phyloP scores from a whole-genome alignment of 2,113 vertebrate genomes.

The Rhynchopsitta pachyrhyncha region DNA sequence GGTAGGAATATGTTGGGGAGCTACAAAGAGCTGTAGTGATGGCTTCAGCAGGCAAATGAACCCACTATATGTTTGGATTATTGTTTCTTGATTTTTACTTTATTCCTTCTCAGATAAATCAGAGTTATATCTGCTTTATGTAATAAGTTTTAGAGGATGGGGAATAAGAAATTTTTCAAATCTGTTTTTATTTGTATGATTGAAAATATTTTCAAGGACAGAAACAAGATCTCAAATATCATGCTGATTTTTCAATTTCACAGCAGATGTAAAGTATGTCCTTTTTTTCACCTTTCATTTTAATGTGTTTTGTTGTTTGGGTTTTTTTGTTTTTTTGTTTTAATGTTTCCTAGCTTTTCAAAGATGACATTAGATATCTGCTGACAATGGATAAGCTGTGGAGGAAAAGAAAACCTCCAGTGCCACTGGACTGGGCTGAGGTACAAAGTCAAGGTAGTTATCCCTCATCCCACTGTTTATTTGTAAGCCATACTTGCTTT shows the following conservation, averaged over 20 bases:
- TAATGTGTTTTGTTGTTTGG: background rate
- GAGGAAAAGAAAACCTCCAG: slow-evolving; percentile 95
- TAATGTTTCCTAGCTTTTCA: slow-evolving; percentile 85
- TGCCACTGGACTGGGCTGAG: slow-evolving; percentile 90
- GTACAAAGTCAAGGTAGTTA: slow-evolving; percentile 84
- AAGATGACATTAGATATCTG: slow-evolving; percentile 95
- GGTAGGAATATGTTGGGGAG: background rate
- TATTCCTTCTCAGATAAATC: background rate
- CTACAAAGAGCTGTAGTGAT: background rate
- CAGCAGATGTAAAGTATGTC: background rate
- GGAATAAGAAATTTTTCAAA: background rate
- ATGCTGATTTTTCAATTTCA: background rate
- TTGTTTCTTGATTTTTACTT: background rate
- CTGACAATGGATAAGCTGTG: slow-evolving; percentile 98
- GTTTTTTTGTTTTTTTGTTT: background rate
- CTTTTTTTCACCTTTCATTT: background rate
- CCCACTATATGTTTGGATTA: background rate
- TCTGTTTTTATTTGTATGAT: background rate
- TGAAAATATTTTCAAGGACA: background rate
- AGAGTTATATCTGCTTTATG: background rate
- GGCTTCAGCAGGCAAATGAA: background rate
- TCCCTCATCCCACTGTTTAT: background rate
- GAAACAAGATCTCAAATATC: background rate
- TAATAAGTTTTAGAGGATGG: background rate
- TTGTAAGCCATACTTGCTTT: background rate